Conservation (phyloP, 2,797 vertebrate species). For the Remorina albescens region DNA sequence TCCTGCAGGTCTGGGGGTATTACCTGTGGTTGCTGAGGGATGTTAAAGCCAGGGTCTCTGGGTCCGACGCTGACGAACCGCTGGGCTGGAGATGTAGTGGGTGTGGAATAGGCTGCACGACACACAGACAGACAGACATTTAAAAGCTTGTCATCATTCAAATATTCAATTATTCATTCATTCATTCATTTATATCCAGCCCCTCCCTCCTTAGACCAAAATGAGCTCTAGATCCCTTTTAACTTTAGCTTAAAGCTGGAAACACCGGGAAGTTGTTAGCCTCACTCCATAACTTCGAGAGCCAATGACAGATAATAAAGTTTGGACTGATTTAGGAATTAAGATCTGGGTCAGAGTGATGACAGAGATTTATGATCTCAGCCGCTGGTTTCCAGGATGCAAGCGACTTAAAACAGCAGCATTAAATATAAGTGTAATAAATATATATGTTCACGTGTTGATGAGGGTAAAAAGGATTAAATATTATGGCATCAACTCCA, state of each 20-base stretch:
- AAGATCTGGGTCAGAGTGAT: conserved; percentile 37
- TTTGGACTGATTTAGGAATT: conserved; percentile 12
- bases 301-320: conserved; percentile 1
- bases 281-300: neutral
- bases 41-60: conserved; percentile 99
- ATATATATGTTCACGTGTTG: neutral
- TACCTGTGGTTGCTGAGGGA: conserved; percentile 99
- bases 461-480: conserved; percentile 41
- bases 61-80: conserved; percentile 99
- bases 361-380: conserved; percentile 14
- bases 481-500: conserved; percentile 12
- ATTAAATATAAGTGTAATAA: conserved; percentile 6
- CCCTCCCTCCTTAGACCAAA: neutral
- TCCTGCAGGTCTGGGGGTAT: neutral
- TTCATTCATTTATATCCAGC: too few species aligned
- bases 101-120: conserved; percentile 96
- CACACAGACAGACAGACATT: conserved; percentile 21
- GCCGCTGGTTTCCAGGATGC: neutral
- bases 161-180: too few species aligned
- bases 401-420: conserved; percentile 13
- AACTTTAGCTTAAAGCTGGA: conserved; percentile 17
- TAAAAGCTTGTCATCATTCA: too few species aligned
- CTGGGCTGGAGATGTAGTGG: conserved; percentile 98
- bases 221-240: neutral
- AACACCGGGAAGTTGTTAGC: conserved; percentile 3